Base-by-base conservation (phyloP, 2,888 invertebrate species). In the Oligia strigilis region DNA sequence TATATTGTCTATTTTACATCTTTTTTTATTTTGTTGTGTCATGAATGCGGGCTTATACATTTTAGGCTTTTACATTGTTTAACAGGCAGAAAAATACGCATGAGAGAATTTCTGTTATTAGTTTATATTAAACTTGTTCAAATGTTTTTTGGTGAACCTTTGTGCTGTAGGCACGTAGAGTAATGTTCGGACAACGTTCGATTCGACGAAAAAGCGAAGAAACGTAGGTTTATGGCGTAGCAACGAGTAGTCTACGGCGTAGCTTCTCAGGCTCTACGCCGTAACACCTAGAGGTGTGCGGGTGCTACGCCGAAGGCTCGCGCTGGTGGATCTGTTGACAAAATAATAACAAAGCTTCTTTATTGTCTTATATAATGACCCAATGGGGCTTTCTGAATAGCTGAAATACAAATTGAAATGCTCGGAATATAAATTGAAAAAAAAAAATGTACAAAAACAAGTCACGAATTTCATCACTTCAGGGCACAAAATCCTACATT, bases 21-120 rank as follows among this genome's bases (percentile, higher is more conserved):
- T 43, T 58, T 52, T 78, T 52, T 9, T 3, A 29, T 49, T 65
- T 58, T 17, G 17, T 19, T 40, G 19, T 1, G 43, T 29, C 66
- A 60, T 76, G 58, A 52, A 76, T 82, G 49, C 65, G 65, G 58
- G 76, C 4, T 66, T 19, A 67, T 46, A 82, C n/a, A 77, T 60
- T 60, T 36, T 23, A n/a, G 29, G 75, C 4, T 66, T 60, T 17
- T 52, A 65, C 8, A 3, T 17, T 23, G 55, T 65, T 65, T n/a
- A 60, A 60, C 60, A 66, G 13, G 58, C 29, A 52, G 43, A 52
- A 75, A 52, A 80, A 67, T n/a, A 77, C 36, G 60, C 52, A 17
- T 46, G 60, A 77, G 17, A 11, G 36, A 36, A 52, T 60, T 29
- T 19, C 0, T 17, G 19, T 65, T 75, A 66, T 36, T 29, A 40